phyloP scores from a whole-genome alignment of 2,113 vertebrate species.

The Urocynchramus pylzowi region DNA sequence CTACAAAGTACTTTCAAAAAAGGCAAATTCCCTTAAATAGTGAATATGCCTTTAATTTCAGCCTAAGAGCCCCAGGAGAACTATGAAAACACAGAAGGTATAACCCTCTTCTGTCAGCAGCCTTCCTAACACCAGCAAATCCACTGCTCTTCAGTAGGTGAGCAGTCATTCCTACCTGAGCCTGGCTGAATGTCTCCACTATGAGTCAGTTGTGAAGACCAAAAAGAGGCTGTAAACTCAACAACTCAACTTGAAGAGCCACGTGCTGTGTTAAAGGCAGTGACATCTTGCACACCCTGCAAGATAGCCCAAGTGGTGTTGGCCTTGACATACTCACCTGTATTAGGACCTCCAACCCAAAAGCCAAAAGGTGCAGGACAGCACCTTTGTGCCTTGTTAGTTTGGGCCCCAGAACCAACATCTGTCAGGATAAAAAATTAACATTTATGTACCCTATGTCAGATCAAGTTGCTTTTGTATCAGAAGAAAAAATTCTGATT shows the following conservation, averaged over 20 bases:
- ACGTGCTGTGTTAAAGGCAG: not conserved
- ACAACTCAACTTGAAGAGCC: not conserved
- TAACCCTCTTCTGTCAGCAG: not conserved
- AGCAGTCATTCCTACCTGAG: not conserved
- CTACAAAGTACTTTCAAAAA: not conserved
- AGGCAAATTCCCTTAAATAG: not conserved
- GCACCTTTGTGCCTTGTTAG: not conserved
- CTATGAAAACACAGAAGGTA: not conserved
- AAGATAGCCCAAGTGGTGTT: not conserved
- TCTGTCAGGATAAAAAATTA: not conserved
- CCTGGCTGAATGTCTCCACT: not conserved
- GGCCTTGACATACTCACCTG: rapidly evolving
- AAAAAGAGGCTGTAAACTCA: not conserved
- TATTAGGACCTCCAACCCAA: not conserved
- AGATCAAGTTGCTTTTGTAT: not conserved
- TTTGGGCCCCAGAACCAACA: not conserved
- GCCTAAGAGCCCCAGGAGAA: not conserved
- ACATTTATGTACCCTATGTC: not conserved
- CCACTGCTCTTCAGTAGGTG: not conserved
- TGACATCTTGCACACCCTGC: not conserved
- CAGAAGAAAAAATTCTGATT: no score
- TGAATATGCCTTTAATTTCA: not conserved
- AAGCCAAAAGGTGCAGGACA: not conserved
- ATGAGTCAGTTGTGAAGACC: not conserved
- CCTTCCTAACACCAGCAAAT: not conserved